Evolutionary conservation across 1,140 invertebrate species (phyloP).

Genomic region (Harpegnathos saltator): DNA sequence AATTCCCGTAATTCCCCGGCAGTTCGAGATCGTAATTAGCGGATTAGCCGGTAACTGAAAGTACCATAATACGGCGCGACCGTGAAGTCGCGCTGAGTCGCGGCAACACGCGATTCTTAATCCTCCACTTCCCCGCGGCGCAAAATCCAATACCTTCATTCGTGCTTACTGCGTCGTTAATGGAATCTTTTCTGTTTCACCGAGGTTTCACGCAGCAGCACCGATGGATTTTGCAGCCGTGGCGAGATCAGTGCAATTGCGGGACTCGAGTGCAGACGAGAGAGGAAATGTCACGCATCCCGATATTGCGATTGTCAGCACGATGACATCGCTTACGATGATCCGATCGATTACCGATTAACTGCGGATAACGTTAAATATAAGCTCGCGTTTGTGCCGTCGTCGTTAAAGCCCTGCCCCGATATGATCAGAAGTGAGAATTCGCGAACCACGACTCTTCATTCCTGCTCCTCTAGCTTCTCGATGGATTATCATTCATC

Average conservation of each 20-base stretch:
- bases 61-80: not conserved
- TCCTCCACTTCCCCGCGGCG: not conserved
- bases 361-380: not conserved
- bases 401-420: not conserved
- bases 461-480: not conserved
- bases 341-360: too few species aligned
- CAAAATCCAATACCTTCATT: conserved; percentile 13
- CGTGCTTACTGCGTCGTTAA: not conserved
- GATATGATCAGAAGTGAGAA: conserved; percentile 6
- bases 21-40: conserved; percentile 16
- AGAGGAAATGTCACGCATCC: too few species aligned
- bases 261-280: too few species aligned
- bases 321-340: too few species aligned
- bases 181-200: not conserved
- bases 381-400: not conserved
- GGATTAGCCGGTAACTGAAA: conserved; percentile 5
- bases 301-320: too few species aligned
- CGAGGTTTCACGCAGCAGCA: not conserved
- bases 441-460: not conserved
- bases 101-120: not conserved
- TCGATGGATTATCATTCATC: conserved; percentile 44
- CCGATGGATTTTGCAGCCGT: too few species aligned
- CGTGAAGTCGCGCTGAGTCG: not conserved
- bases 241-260: too few species aligned
- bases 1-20: not conserved